A percentile compares a stretch with the other conserved stretches of the same genome.
phyloP scores from a whole-genome alignment of 1,140 invertebrate genomes.

The Caenorhabditis inopinata region DNA sequence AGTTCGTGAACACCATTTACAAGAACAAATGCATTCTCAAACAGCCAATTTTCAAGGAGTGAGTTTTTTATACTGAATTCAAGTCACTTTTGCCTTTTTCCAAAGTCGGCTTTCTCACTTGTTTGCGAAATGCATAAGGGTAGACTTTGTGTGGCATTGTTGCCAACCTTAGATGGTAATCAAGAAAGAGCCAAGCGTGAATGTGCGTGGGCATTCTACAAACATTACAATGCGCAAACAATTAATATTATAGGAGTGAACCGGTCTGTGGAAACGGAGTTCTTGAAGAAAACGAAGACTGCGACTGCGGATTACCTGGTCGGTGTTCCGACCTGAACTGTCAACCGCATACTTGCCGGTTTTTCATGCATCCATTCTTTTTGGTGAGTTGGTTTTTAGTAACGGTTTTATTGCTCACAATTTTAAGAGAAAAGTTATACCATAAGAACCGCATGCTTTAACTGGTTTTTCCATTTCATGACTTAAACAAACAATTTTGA shows the following conservation, averaged over 20 bases:
- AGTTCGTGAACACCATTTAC: constrained; percentile 38
- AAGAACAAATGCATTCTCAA: constrained; percentile 31
- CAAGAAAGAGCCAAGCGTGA: constrained; percentile 25
- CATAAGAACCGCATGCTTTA: neutral
- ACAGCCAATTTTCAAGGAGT: constrained; percentile 2
- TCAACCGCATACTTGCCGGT: constrained; percentile 31
- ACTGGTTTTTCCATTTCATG: no score
- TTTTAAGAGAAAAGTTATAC: neutral
- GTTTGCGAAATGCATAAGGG: neutral
- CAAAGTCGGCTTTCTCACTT: neutral
- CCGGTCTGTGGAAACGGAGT: constrained; percentile 38
- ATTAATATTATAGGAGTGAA: constrained; percentile 30
- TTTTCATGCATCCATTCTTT: constrained; percentile 30
- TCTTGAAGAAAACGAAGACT: constrained; percentile 36
- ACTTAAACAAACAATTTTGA: no score
- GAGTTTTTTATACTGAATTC: constrained; percentile 24
- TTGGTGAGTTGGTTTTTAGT: constrained; percentile 24
- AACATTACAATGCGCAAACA: constrained; percentile 16
- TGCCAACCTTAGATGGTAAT: constrained; percentile 11
- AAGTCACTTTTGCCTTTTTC: no score
- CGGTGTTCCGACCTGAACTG: constrained; percentile 23
- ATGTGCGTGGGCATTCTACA: neutral
- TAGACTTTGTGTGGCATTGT: neutral
- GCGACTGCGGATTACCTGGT: constrained; percentile 29
- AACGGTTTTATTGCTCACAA: neutral